Base-by-base conservation (phyloP, 1,140 invertebrate genomes). In the Thereuonema tuberculata region DNA sequence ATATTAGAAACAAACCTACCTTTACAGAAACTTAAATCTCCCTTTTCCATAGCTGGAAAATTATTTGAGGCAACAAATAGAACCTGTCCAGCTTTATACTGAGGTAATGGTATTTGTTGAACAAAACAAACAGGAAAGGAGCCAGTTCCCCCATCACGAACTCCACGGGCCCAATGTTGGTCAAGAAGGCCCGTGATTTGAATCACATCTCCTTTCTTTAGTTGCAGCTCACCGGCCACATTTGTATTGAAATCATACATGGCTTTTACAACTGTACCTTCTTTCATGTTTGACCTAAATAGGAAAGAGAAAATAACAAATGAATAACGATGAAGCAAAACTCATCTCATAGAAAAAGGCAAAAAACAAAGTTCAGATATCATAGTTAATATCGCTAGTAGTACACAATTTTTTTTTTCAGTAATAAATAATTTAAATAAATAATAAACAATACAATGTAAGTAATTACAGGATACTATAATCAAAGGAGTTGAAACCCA, bases 61-160 rank as follows among this genome's bases (percentile, higher is more conserved):
- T 71, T 65, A 56, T 74, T 73, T 61, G 71, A 71, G 2, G 76
- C 71, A 28, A 76, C 67, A 63, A 78, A 80, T 26, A 80, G 56
- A 50, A 66, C 70, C 64, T 80, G 74, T 2, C 69, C 68, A 5
- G 70, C 66, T 23, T 66, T 52, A 5, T 76, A 60, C 1, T 65
- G 28, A 9, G 79, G 79, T 14, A 79, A 61, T 0, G 67, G 65
- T 3, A 78, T 64, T 62, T 72, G 71, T 27, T 76, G 72, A 47
- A 81, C 74, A 69, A 75, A 74, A 64, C 69, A 76, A 17, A 68
- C 59, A 0, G 79, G 79, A 65, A 81, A 81, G 64, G 73, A 78
- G 12, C 79, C 79, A 43, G 67, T 56, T 62, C 63, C 68, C 21
- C 69, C 66, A 46, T 67, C 63, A 14, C 70, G 72, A 59, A 72